Percentiles rank a stretch among this genome's conserved stretches.
These are phyloP conservation scores for Astyanax mexicanus DNA, from an alignment of 2,797 vertebrate genomes.

Conservation along the genomic window DNA sequence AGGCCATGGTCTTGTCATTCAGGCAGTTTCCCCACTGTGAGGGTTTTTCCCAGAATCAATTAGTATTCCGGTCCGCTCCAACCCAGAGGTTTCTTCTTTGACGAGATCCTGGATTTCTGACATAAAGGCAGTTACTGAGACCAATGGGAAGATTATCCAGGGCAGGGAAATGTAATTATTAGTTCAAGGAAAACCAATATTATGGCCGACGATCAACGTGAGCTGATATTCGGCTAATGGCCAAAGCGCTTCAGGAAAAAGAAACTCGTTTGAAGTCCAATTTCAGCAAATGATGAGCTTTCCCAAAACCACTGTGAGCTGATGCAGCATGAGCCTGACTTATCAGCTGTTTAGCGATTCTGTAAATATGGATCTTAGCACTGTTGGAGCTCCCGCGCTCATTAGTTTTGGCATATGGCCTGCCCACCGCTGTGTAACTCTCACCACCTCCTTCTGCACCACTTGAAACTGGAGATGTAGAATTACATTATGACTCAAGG, in stretches of 20 bases:
- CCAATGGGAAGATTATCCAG: background rate
- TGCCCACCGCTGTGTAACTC: constrained; percentile 31
- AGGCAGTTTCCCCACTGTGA: background rate
- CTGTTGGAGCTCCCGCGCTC: constrained; percentile 26
- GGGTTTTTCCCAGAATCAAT: background rate
- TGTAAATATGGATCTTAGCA: constrained; percentile 40
- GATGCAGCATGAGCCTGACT: constrained; percentile 13
- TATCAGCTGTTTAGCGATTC: constrained; percentile 36
- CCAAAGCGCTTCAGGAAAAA: background rate
- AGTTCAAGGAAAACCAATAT: background rate
- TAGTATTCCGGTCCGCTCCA: constrained; percentile 9
- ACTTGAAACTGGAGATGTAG: background rate
- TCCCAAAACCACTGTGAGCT: background rate
- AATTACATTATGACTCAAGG: constrained; percentile 24
- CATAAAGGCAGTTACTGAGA: background rate
- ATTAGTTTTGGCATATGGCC: constrained; percentile 28
- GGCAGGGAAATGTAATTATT: constrained; percentile 6
- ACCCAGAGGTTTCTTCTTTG: constrained; percentile 2
- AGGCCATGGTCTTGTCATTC: background rate
- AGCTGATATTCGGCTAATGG: background rate
- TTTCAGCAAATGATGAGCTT: background rate
- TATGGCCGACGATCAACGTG: background rate
- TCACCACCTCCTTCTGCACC: constrained; percentile 5
- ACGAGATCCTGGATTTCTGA: background rate
- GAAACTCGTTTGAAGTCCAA: background rate